phyloP scores from a whole-genome alignment of 1,140 invertebrate species.

The Drosophila santomea region DNA sequence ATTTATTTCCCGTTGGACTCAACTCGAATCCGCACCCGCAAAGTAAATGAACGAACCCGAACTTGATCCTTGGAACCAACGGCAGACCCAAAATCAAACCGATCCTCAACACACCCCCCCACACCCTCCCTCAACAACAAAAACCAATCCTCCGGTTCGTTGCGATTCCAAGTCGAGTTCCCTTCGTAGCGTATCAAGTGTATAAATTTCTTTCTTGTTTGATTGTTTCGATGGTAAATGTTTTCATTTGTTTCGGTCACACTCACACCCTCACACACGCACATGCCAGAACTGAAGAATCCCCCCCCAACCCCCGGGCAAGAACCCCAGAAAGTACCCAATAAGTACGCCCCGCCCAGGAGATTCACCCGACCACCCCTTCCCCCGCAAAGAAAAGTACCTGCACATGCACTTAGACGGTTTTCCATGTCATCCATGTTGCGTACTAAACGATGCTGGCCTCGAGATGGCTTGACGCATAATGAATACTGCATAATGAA shows the following conservation, averaged over 20 bases:
- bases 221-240: constrained; percentile 84
- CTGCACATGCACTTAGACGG: neutral
- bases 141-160: constrained; percentile 16
- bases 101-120: neutral
- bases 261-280: constrained; percentile 32
- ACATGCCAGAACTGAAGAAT: constrained; percentile 13
- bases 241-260: constrained; percentile 80
- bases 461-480: constrained; percentile 3
- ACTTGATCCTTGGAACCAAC: constrained; percentile 42
- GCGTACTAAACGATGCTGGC: neutral
- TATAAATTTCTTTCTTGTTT: constrained; percentile 84
- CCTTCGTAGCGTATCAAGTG: constrained; percentile 51
- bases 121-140: neutral
- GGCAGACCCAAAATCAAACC: neutral
- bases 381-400: neutral
- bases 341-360: neutral
- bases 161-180: constrained; percentile 61
- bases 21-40: constrained; percentile 38
- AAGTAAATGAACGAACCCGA: constrained; percentile 14
- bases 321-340: neutral
- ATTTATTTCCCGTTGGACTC: constrained; percentile 67
- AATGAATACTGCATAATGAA: neutral
- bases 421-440: neutral
- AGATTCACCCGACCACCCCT: neutral
- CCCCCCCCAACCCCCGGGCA: neutral